Evolutionary conservation across 1,140 invertebrate genomes (phyloP).

Genomic region (Sipha flava): DNA sequence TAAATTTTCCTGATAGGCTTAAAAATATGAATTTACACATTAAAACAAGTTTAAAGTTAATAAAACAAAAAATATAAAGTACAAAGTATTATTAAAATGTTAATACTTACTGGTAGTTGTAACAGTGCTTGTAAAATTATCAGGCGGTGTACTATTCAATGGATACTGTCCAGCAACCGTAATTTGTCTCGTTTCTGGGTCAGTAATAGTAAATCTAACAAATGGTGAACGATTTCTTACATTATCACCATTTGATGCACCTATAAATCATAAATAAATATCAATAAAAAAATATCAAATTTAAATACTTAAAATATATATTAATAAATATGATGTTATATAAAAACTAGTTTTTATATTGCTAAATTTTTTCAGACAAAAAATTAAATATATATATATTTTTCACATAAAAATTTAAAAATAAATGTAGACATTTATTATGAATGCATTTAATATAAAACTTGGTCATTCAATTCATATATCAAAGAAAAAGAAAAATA

Average conservation of each 20-base stretch:
- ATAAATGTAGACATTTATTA: not conserved
- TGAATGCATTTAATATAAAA: not conserved
- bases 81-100: not conserved
- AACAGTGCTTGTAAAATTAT: not conserved
- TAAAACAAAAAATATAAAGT: not conserved
- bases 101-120: not conserved
- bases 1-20: too few relatives aligned
- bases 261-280: not conserved
- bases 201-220: slow-evolving; percentile 12
- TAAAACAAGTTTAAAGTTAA: too few relatives aligned
- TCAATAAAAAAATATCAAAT: too few relatives aligned
- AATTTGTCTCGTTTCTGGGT: not conserved
- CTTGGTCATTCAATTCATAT: too few relatives aligned
- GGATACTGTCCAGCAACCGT: not conserved
- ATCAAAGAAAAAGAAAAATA: too few relatives aligned
- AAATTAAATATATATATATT: too few relatives aligned
- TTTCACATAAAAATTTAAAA: too few relatives aligned
- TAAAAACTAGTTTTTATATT: too few relatives aligned
- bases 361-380: too few relatives aligned
- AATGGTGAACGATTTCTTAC: not conserved
- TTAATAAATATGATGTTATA: too few relatives aligned
- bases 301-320: too few relatives aligned
- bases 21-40: too few relatives aligned
- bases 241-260: not conserved
- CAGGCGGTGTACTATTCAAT: not conserved